These are phyloP conservation scores for Enteromius fasciolatus DNA, from an alignment of 2,797 vertebrate species.

Conservation along the genomic window DNA sequence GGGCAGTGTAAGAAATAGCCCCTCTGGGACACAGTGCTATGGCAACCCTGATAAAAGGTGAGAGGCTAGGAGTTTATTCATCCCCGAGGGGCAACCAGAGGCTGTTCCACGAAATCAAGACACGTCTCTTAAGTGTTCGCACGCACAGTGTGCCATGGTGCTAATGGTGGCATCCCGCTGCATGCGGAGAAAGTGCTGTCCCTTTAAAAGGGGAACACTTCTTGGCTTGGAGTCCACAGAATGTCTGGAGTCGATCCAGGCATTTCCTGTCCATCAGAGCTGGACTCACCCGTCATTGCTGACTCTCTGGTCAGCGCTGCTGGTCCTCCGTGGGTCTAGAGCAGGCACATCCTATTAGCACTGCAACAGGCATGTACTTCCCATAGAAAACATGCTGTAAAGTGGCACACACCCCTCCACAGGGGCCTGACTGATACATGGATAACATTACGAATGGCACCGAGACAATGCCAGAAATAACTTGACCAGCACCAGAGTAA, in stretches of 20 bases:
- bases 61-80: slow-evolving; percentile 26
- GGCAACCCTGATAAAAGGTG: slow-evolving; percentile 44
- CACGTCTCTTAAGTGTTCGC: not conserved
- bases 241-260: slow-evolving; percentile 57
- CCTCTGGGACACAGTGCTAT: slow-evolving; percentile 27
- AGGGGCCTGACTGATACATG: slow-evolving; percentile 55
- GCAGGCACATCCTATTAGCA: slow-evolving; percentile 62
- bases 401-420: slow-evolving; percentile 50
- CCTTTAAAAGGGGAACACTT: slow-evolving; percentile 53
- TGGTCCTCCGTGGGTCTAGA: slow-evolving; percentile 48
- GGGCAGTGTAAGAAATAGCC: slow-evolving; percentile 32
- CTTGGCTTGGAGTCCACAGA: slow-evolving; percentile 39
- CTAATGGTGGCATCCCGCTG: not conserved
- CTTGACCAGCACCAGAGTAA: slow-evolving; percentile 34
- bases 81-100: slow-evolving; percentile 16
- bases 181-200: slow-evolving; percentile 5
- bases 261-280: slow-evolving; percentile 61
- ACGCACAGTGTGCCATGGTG: not conserved
- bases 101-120: slow-evolving; percentile 37
- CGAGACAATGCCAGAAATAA: slow-evolving; percentile 42
- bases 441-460: slow-evolving; percentile 46
- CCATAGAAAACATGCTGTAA: slow-evolving; percentile 61
- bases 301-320: slow-evolving; percentile 46
- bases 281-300: slow-evolving; percentile 46
- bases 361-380: slow-evolving; percentile 60